Conservation (phyloP, 2,113 vertebrate genomes). For the Cyprichromis sp. region DNA sequence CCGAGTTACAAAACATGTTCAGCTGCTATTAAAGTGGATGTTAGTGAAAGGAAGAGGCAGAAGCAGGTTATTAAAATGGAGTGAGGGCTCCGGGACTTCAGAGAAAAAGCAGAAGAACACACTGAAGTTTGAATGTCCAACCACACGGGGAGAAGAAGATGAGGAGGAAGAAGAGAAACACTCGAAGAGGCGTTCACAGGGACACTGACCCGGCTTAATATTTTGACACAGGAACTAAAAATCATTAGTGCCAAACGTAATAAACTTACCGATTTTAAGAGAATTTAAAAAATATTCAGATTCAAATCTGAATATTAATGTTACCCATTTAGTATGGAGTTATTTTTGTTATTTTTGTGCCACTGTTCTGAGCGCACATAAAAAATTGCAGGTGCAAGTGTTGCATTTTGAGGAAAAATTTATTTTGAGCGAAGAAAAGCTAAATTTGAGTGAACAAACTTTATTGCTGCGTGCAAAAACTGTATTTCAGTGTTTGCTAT, state of each 20-base stretch:
- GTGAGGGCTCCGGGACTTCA: neutral
- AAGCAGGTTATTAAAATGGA: neutral
- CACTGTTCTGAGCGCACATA: neutral
- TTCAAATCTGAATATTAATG: neutral
- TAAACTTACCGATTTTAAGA: neutral
- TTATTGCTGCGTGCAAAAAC: neutral
- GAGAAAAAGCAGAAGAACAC: neutral
- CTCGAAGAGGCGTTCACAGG: neutral
- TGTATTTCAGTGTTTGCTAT: neutral
- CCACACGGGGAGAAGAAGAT: neutral
- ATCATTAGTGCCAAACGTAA: fast-evolving
- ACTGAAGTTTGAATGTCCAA: neutral
- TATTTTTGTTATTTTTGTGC: neutral
- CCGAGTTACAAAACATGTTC: neutral
- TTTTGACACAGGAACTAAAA: neutral
- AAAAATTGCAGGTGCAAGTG: neutral
- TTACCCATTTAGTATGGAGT: neutral
- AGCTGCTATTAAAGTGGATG: neutral
- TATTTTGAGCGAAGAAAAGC: neutral
- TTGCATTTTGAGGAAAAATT: neutral
- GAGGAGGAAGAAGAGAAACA: neutral
- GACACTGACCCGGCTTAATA: neutral
- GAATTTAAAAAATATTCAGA: neutral
- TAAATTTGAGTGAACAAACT: neutral
- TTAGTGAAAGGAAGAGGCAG: neutral